phyloP scores from a whole-genome alignment of 2,797 vertebrate species.

The Natrix natrix region DNA sequence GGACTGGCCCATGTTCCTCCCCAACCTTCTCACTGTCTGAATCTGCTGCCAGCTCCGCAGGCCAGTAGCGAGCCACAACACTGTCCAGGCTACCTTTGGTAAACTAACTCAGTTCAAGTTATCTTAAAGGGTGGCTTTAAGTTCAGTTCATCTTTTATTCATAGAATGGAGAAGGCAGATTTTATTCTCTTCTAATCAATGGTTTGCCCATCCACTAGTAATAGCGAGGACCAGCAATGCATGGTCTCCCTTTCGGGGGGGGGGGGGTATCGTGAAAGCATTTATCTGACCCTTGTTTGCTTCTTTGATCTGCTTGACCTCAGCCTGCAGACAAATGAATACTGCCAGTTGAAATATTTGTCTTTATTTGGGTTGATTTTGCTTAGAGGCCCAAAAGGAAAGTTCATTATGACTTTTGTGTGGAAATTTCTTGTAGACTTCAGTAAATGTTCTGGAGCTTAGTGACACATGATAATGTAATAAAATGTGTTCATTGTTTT shows the following conservation, averaged over 20 bases:
- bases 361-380: constrained; percentile 19
- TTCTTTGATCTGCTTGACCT: constrained; percentile 24
- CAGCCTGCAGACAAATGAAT: constrained; percentile 10
- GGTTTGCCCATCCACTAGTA: not conserved
- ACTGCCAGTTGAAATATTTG: constrained; percentile 14
- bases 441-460: not conserved
- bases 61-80: no score
- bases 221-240: not conserved
- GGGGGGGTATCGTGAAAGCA: not conserved
- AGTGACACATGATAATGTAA: not conserved
- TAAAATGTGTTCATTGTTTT: not conserved
- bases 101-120: not conserved
- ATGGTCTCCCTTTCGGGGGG: constrained; percentile 9
- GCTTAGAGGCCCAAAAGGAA: not conserved
- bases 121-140: not conserved
- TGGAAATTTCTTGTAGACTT: constrained; percentile 12
- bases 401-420: not conserved
- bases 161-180: not conserved
- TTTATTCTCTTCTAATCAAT: not conserved
- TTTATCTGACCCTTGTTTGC: constrained; percentile 25
- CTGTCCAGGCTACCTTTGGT: not conserved
- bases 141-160: not conserved
- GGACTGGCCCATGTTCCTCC: no score
- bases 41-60: no score
- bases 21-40: no score